These are phyloP conservation scores for Coccyzus lansbergi DNA, from an alignment of 2,797 vertebrate genomes.

Conservation along the genomic window DNA sequence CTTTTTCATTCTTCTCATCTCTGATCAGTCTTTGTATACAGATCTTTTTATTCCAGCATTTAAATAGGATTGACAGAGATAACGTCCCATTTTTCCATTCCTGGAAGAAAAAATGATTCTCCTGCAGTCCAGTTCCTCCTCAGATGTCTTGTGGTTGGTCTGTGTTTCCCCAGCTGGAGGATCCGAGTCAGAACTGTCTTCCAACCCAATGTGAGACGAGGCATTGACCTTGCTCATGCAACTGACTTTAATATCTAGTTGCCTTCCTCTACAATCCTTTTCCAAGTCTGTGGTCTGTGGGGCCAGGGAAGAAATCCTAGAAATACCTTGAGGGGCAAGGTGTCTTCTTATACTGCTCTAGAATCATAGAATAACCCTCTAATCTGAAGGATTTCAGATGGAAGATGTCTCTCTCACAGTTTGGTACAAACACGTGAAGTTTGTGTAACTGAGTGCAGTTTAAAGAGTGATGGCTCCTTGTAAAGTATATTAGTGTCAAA, in stretches of 20 bases:
- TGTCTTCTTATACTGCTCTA: fast-evolving
- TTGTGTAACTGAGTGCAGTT: fast-evolving
- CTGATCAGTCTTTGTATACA: background rate
- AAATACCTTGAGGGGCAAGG: background rate
- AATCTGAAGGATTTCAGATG: background rate
- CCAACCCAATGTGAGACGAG: background rate
- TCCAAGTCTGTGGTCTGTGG: background rate
- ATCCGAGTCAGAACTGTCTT: background rate
- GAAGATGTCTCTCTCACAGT: background rate
- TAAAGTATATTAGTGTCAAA: background rate
- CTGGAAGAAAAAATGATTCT: background rate
- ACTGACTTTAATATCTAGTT: background rate
- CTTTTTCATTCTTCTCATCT: conserved; percentile 2
- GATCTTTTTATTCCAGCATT: background rate
- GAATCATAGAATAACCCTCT: too few species aligned
- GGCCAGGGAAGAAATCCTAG: background rate
- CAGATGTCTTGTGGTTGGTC: background rate
- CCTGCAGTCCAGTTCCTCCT: background rate
- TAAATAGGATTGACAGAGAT: background rate
- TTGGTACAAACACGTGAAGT: background rate
- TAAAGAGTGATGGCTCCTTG: background rate
- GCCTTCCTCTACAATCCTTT: background rate
- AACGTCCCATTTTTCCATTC: background rate
- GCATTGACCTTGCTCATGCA: background rate
- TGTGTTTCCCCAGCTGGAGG: background rate